Conservation (phyloP, 2,113 vertebrate genomes). For the Eublepharis macularius region DNA sequence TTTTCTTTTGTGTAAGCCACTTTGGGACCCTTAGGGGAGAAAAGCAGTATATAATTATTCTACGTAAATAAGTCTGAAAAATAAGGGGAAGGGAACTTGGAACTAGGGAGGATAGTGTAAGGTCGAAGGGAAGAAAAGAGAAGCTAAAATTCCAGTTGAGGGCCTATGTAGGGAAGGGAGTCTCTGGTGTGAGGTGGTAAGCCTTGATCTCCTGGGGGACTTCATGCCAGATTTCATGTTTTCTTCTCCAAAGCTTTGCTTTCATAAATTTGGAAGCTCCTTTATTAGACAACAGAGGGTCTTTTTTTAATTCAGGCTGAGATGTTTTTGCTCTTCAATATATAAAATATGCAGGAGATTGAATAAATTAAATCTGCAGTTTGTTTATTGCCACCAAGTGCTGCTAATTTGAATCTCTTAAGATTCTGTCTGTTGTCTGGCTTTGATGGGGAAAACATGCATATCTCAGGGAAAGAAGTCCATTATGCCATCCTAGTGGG, state of each 20-base stretch:
- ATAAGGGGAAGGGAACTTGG: not conserved
- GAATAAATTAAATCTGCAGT: slow-evolving; percentile 1
- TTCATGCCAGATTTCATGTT: not conserved
- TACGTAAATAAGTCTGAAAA: too few species aligned
- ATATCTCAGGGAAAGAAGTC: slow-evolving; percentile 23
- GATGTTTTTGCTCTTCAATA: not conserved
- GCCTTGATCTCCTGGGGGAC: not conserved
- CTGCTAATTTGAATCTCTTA: slow-evolving; percentile 5
- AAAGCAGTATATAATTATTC: too few species aligned
- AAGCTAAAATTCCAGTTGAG: not conserved
- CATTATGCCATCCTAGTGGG: not conserved
- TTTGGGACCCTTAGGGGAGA: too few species aligned
- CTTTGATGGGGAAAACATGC: slow-evolving; percentile 4
- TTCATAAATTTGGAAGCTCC: not conserved
- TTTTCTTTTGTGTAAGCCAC: too few species aligned
- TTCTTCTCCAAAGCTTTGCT: not conserved
- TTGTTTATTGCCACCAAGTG: not conserved
- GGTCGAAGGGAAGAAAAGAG: not conserved
- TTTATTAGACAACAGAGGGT: not conserved
- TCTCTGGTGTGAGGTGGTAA: not conserved
- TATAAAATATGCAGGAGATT: not conserved
- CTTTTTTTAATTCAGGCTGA: not conserved
- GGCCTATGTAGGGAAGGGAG: not conserved
- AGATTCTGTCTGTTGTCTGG: slow-evolving; percentile 9
- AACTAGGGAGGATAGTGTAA: not conserved